Evolutionary conservation across 2,888 invertebrate species (phyloP), one percentile per base, ranked within the genome.

Genomic region (Dilophus febrilis): DNA sequence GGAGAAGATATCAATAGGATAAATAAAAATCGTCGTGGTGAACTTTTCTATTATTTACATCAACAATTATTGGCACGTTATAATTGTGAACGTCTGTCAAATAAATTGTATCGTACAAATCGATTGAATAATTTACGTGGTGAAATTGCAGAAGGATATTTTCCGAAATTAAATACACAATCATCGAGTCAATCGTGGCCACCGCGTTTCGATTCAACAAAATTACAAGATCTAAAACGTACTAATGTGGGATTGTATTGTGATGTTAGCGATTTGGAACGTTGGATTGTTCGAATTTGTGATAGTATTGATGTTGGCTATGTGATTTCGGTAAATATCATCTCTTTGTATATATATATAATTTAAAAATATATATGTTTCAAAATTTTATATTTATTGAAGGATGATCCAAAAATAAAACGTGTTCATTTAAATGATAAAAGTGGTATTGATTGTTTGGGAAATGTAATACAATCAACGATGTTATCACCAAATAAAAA

Each of bases 111-210:
- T 19, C 68, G 77, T 17, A 73, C 72, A 0, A 66, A 66, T 47
- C 68, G 73, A 27, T 69, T 76, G 42, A 66, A 66, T 43, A 43
- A 48, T 35, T 31, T 45, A 1, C 39, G 45, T 26, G 39, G 37
- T n/a, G 43, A 45, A 6, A 46, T 49, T 31, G 27, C 41, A 4
- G 47, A 49, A 42, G 49, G 46, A 0, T 82, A 82, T 58, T 82
- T 81, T 64, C 76, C 81, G 2, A 82, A 82, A 56, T 56, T 83
- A 47, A 76, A 79, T 59, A 77, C 76, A 12, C 64, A 72, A 48
- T 73, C 78, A 10, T 70, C 79, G 18, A 74, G 74, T 50, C 61
- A 77, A 11, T 61, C 72, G 2, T 81, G 75, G 74, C 76, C 80
- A 1, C 68, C 77, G 0, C 65, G 80, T 48, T 71, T 72, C 14